Conservation (phyloP, 1,140 invertebrate genomes). For the Ips nitidus region DNA sequence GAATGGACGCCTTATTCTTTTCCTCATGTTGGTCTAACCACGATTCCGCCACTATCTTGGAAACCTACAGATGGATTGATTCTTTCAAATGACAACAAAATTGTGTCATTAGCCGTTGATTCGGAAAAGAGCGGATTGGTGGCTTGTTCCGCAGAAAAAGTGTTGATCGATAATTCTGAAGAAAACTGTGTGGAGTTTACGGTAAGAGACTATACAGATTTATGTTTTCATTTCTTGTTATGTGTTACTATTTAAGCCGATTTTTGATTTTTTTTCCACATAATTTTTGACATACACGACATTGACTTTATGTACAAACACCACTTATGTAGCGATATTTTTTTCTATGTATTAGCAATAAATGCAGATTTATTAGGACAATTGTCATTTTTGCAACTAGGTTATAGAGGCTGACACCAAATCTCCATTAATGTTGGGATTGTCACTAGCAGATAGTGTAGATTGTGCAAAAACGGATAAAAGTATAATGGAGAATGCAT, state of each 20-base stretch:
- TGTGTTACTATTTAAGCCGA: not conserved
- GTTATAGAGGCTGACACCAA: constrained; percentile 44
- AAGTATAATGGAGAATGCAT: constrained; percentile 17
- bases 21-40: constrained; percentile 39
- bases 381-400: constrained; percentile 34
- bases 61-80: constrained; percentile 31
- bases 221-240: not conserved
- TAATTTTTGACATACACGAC: not conserved
- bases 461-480: not conserved
- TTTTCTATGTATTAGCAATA: not conserved
- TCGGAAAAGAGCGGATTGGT: constrained; percentile 24
- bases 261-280: not conserved
- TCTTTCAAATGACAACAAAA: constrained; percentile 42
- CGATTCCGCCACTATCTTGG: constrained; percentile 42
- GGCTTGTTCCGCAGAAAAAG: constrained; percentile 36
- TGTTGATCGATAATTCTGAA: constrained; percentile 32
- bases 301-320: not conserved
- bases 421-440: constrained; percentile 33
- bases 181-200: constrained; percentile 46
- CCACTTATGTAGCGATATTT: not conserved
- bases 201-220: constrained; percentile 29
- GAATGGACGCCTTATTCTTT: constrained; percentile 47
- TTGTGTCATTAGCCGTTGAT: constrained; percentile 25
- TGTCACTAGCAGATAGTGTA: constrained; percentile 11
- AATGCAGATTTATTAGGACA: not conserved